Evolutionary conservation across 2,888 invertebrate genomes (phyloP).

Genomic region (Eueremaeus valkanovi): DNA sequence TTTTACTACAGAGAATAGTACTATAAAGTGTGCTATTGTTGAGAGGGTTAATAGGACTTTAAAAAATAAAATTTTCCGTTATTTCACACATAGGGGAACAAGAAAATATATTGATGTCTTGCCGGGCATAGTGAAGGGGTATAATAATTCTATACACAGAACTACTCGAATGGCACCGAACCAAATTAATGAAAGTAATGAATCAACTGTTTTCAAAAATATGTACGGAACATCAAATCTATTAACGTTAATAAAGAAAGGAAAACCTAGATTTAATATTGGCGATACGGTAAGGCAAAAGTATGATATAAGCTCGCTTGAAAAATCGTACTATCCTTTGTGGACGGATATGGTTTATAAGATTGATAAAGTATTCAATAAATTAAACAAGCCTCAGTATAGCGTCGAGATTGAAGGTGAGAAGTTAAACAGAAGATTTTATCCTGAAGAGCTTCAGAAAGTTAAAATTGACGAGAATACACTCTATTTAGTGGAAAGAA

Average conservation of each 20-base stretch:
- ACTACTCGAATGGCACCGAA: background rate
- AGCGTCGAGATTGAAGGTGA: background rate
- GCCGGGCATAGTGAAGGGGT: background rate
- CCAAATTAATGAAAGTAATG: background rate
- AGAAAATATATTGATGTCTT: background rate
- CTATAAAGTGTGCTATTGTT: constrained; percentile 49
- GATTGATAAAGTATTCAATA: background rate
- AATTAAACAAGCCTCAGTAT: background rate
- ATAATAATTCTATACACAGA: background rate
- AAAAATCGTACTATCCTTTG: constrained; percentile 38
- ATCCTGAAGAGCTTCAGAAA: too few species aligned
- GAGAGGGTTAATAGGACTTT: constrained; percentile 50
- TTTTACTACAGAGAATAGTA: constrained; percentile 47
- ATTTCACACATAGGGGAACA: constrained; percentile 46
- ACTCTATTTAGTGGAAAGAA: background rate
- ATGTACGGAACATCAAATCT: background rate
- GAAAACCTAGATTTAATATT: constrained; percentile 20
- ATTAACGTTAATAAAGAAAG: too few species aligned
- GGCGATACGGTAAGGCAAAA: constrained; percentile 39
- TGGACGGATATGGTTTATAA: background rate
- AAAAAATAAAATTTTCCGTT: constrained; percentile 48
- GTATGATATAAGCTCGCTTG: constrained; percentile 25
- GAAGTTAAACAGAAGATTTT: background rate
- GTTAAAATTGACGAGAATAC: background rate
- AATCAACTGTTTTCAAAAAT: background rate